These are phyloP conservation scores for Augiades crinisus DNA, from an alignment of 2,888 invertebrate species.

Conservation along the genomic window DNA sequence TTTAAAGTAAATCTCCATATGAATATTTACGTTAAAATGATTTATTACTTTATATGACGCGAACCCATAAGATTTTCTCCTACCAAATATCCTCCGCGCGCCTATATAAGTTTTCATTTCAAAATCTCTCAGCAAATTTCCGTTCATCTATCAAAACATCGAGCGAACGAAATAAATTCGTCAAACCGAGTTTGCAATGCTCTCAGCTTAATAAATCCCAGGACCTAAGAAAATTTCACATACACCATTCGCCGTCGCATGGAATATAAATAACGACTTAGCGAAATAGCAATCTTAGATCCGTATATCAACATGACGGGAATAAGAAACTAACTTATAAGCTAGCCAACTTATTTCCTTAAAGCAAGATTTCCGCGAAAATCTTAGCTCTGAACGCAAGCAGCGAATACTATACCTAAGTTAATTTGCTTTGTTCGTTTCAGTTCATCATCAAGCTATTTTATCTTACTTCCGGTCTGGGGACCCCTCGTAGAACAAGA, in stretches of 20 bases:
- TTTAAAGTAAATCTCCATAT: too few relatives aligned
- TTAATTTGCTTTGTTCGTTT: too few relatives aligned
- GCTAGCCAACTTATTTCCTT: background rate
- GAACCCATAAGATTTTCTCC: too few relatives aligned
- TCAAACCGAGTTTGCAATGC: conserved; percentile 8
- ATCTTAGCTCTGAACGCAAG: too few relatives aligned
- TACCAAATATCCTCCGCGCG: too few relatives aligned
- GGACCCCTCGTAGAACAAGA: too few relatives aligned
- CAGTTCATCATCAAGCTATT: too few relatives aligned
- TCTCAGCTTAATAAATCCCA: conserved; percentile 16
- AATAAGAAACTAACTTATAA: background rate
- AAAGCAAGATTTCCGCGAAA: background rate
- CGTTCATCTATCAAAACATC: conserved; percentile 11
- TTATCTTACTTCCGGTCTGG: too few relatives aligned
- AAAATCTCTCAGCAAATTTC: conserved; percentile 2
- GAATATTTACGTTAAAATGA: too few relatives aligned
- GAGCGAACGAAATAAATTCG: conserved; percentile 6
- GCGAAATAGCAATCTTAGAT: conserved; percentile 17
- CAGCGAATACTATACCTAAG: too few relatives aligned
- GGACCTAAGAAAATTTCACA: conserved; percentile 9
- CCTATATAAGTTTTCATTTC: too few relatives aligned
- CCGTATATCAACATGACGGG: conserved; percentile 11
- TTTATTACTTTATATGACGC: too few relatives aligned
- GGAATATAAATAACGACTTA: conserved; percentile 20
- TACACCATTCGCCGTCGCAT: background rate